Base-by-base conservation (phyloP, 2,888 invertebrate species). In the Caenorhabditis wallacei region DNA sequence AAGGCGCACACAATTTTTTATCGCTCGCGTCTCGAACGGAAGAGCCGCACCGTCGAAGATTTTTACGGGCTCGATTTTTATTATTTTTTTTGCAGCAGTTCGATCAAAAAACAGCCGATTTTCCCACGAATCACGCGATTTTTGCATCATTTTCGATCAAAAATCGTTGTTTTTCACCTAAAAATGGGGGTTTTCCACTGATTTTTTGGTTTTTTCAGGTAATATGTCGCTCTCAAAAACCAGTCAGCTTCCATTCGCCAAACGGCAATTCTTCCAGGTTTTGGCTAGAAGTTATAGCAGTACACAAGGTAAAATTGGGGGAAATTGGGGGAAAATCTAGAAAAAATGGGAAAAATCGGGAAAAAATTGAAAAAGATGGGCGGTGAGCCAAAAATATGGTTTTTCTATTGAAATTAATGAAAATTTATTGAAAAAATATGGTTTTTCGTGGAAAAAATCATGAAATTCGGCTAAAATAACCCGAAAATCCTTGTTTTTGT, bases 261-360 rank as follows among this genome's bases (percentile, higher is more conserved):
- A 85, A 56, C 78, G 81, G 48, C 86, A 88, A 69, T 51, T 86
- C 10, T 79, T 82, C 54, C 71, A 80, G 68, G 56, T 88, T 46
- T 54, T 82, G 30, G 59, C 86, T 26, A 82, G 88, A 35, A 66
- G 69, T 48, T 88, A 85, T 74, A 86, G 85, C 78, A 71, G 72
- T 13, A 64, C 75, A 51, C 82, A 84, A 71, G 88, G 88, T 85
- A 63, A 16, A 64, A 56, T 11, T 51, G 7, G 48, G 5, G 5
- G 20, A 51, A 30, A 51, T 30, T 16, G 0, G 24, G 8, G 64
- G 18, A 35, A 35, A 35, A 18, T 5, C 40, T 1, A n/a, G 63
- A 10, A 48, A 18, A 3, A 18, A 18, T 2, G 18, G 18, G 18
- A 18, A 48, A 48, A 48, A 18, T 13, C 46, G 10, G 40, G 35